Conservation (phyloP, 2,113 vertebrate species). For the Chiloscyllium plagiosum region DNA sequence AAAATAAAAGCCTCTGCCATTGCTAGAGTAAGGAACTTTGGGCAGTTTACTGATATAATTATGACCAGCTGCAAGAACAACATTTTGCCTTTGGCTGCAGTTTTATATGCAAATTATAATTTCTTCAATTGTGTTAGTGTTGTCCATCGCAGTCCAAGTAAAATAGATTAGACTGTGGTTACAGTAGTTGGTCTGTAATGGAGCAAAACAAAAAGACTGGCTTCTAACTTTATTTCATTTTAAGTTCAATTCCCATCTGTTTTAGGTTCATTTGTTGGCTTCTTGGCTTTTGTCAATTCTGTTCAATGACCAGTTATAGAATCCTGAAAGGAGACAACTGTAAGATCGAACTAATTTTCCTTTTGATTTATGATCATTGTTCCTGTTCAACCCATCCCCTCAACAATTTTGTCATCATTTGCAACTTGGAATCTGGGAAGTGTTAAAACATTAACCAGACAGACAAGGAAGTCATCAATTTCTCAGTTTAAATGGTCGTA, state of each 20-base stretch:
- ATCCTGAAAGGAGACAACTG: background rate
- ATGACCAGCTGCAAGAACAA: background rate
- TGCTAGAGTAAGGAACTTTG: background rate
- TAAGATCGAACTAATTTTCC: background rate
- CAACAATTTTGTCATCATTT: background rate
- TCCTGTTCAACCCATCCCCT: background rate
- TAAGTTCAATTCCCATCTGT: background rate
- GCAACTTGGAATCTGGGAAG: background rate
- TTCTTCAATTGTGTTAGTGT: background rate
- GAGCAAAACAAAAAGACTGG: background rate
- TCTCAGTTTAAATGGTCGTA: too few species aligned
- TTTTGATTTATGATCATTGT: background rate
- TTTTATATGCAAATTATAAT: background rate
- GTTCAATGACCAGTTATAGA: background rate
- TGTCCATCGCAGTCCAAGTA: background rate
- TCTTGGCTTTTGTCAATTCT: background rate
- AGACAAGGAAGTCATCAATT: background rate
- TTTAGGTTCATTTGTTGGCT: background rate
- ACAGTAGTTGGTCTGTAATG: too few species aligned
- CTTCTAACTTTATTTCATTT: background rate
- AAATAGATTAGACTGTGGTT: background rate
- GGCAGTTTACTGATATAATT: background rate
- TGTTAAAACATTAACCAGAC: background rate
- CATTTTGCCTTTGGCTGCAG: background rate
- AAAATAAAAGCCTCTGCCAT: background rate